Evolutionary conservation across 2,113 vertebrate species (phyloP).

Genomic region (Larimichthys crocea): DNA sequence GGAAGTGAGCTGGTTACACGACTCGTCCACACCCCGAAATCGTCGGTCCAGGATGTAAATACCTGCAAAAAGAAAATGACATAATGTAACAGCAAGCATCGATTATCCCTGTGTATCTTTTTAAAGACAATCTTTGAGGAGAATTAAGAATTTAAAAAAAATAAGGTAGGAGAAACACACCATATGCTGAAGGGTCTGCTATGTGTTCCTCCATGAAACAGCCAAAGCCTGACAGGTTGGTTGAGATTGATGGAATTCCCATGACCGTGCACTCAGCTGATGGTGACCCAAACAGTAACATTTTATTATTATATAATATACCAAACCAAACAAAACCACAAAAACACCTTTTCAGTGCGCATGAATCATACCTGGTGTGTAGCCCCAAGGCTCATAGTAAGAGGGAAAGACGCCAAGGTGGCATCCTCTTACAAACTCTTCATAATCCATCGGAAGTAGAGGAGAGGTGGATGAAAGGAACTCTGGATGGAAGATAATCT

Average conservation of each 20-base stretch:
- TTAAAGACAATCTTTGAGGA: not conserved
- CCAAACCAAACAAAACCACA: not conserved
- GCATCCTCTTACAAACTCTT: slow-evolving; percentile 94
- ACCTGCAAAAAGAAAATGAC: slow-evolving; percentile 75
- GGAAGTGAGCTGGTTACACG: slow-evolving; percentile 94
- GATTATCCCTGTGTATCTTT: not conserved
- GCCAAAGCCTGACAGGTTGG: slow-evolving; percentile 94
- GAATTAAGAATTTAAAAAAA: not conserved
- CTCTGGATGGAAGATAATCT: slow-evolving; percentile 96
- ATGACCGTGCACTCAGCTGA: slow-evolving; percentile 95
- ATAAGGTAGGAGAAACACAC: slow-evolving; percentile 71
- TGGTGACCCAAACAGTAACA: slow-evolving; percentile 10
- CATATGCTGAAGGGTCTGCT: slow-evolving; percentile 91
- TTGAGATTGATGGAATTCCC: slow-evolving; percentile 94
- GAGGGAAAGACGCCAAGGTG: slow-evolving; percentile 95
- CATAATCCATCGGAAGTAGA: slow-evolving; percentile 93
- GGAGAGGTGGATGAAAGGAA: slow-evolving; percentile 95
- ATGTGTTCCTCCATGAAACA: slow-evolving; percentile 98
- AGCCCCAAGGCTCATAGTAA: slow-evolving; percentile 96
- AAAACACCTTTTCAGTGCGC: not conserved
- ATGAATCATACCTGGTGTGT: slow-evolving; percentile 88
- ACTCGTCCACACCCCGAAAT: slow-evolving; percentile 91
- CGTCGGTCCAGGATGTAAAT: slow-evolving; percentile 95
- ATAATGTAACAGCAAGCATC: not conserved
- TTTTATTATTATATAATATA: not conserved